Percentiles rank a stretch among this genome's conserved stretches.
These are phyloP conservation scores for Eriosoma lanigerum DNA, from an alignment of 1,140 invertebrate species.

Conservation along the genomic window DNA sequence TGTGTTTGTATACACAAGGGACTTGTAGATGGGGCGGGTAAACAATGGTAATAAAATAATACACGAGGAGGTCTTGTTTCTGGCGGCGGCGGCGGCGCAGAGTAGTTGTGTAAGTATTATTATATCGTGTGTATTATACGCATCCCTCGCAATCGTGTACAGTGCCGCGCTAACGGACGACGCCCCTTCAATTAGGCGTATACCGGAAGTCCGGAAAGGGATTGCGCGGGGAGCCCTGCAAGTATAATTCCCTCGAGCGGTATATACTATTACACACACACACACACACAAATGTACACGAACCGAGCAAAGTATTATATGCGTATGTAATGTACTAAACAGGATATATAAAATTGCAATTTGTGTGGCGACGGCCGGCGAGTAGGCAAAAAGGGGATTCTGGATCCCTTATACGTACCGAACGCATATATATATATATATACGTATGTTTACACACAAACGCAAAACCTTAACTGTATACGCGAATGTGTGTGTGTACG, in stretches of 20 bases:
- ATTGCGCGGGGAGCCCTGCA: conserved; percentile 12
- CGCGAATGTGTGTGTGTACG: neutral
- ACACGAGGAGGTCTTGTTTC: neutral
- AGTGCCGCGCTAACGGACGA: conserved; percentile 12
- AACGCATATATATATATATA: too few relatives aligned
- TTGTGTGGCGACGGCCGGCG: conserved; percentile 8
- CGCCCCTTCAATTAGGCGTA: conserved; percentile 42
- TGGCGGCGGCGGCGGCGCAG: too few relatives aligned
- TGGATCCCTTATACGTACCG: too few relatives aligned
- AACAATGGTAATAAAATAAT: neutral
- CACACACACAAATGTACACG: neutral
- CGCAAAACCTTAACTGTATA: neutral
- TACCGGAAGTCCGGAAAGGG: conserved; percentile 7
- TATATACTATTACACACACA: neutral
- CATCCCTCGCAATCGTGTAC: conserved; percentile 20
- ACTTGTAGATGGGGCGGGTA: neutral
- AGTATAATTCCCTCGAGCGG: conserved; percentile 21
- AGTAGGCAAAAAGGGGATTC: neutral
- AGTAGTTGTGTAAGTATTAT: too few relatives aligned
- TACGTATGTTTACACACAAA: too few relatives aligned
- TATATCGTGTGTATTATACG: too few relatives aligned
- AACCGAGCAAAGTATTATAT: neutral
- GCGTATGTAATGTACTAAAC: neutral
- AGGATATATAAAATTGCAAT: conserved; percentile 28
- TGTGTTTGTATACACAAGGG: neutral